These are phyloP conservation scores for Agrochola lychnidis DNA, from an alignment of 2,888 invertebrate species.

Conservation along the genomic window DNA sequence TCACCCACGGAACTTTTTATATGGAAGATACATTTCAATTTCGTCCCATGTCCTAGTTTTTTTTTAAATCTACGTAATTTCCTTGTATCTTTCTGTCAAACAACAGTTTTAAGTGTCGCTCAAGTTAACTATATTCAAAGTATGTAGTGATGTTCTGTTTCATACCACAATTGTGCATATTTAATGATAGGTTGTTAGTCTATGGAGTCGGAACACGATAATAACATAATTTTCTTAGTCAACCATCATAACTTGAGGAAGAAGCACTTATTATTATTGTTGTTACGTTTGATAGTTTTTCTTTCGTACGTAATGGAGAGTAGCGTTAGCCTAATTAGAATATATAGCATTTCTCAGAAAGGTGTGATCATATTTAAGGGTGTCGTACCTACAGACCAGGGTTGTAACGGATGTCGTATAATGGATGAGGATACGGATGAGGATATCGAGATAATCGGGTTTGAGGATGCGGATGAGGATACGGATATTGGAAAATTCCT, in stretches of 20 bases:
- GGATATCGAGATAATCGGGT: no score
- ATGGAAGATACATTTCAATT: constrained; percentile 27
- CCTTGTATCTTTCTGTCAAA: constrained; percentile 27
- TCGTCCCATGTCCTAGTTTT: constrained; percentile 4
- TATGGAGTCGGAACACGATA: constrained; percentile 38
- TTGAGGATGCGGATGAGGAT: no score
- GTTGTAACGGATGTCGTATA: no score
- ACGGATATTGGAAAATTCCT: no score
- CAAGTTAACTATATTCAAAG: constrained; percentile 33
- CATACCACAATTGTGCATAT: constrained; percentile 31
- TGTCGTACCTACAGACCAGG: no score
- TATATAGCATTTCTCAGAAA: no score
- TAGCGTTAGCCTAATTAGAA: no score
- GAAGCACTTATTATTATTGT: not conserved
- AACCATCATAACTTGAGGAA: not conserved
- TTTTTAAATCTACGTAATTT: constrained; percentile 33
- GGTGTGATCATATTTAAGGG: no score
- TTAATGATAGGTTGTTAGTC: constrained; percentile 27
- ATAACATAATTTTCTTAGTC: constrained; percentile 44
- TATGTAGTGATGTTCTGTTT: constrained; percentile 40
- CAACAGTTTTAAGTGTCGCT: constrained; percentile 29
- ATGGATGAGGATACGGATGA: no score
- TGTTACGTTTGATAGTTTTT: not conserved
- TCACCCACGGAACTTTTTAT: not conserved
- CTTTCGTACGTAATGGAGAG: not conserved